phyloP scores from a whole-genome alignment of 2,797 vertebrate genomes.

The Tauraco hartlaubi region DNA sequence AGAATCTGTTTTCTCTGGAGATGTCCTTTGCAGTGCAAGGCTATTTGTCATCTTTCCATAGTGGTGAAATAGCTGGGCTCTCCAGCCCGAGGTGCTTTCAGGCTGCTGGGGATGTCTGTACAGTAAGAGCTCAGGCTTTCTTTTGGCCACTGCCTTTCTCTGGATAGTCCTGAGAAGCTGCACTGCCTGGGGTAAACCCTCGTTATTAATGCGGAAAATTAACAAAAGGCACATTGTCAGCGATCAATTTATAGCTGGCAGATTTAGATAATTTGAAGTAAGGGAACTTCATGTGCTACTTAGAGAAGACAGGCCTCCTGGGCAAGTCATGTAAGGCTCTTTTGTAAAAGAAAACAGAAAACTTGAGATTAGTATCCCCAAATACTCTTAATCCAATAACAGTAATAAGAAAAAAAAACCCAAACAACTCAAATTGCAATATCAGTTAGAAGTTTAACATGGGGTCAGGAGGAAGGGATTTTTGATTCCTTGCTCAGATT shows the following conservation, averaged over 20 bases:
- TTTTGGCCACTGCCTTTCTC: neutral
- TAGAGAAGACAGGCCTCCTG: neutral
- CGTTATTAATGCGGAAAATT: neutral
- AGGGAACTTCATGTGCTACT: neutral
- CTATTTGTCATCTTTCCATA: neutral
- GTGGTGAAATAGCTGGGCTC: neutral
- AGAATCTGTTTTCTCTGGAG: neutral
- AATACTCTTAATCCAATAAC: neutral
- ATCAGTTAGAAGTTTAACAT: neutral
- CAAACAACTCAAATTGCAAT: neutral
- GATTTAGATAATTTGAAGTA: neutral
- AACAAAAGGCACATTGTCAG: neutral
- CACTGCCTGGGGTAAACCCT: neutral
- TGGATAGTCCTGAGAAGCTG: neutral
- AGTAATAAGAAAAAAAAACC: neutral
- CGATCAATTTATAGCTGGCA: neutral
- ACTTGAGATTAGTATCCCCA: neutral
- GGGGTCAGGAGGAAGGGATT: neutral
- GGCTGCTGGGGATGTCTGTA: neutral
- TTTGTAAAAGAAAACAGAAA: neutral
- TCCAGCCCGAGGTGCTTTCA: neutral
- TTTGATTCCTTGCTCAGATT: neutral
- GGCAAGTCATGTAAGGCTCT: neutral
- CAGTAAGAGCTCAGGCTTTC: neutral
- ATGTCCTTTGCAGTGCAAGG: neutral